A percentile compares a stretch with the other conserved stretches of the same genome.
These are phyloP conservation scores for Torymus aiolomorphi DNA, from an alignment of 2,888 invertebrate species.

Conservation along the genomic window DNA sequence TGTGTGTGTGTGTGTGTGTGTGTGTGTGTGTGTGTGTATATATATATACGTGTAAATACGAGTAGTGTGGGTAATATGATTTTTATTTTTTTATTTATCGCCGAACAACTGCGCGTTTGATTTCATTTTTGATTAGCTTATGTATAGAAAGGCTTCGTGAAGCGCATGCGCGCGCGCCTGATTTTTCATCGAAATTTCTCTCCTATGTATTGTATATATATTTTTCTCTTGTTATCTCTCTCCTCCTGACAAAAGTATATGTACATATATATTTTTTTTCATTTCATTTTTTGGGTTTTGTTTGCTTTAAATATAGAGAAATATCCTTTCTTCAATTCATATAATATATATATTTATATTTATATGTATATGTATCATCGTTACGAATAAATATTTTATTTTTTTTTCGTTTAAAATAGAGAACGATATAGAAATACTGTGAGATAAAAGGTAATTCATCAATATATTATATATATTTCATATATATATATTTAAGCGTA, in stretches of 20 bases:
- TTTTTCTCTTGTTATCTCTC: conserved; percentile 28
- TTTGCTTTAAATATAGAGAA: conserved; percentile 49
- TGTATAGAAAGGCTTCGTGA: too few species aligned
- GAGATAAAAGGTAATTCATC: conserved; percentile 44
- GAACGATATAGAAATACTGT: conserved; percentile 57
- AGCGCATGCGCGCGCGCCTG: too few species aligned
- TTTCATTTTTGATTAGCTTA: too few species aligned
- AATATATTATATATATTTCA: conserved; percentile 44
- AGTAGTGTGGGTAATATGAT: too few species aligned
- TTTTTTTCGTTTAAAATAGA: conserved; percentile 56
- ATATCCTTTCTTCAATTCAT: conserved; percentile 37
- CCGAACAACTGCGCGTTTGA: too few species aligned
- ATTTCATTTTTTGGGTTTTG: too few species aligned
- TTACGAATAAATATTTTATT: conserved; percentile 38
- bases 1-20: too few species aligned
- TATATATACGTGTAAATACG: too few species aligned
- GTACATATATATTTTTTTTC: conserved; percentile 45
- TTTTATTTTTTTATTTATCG: too few species aligned
- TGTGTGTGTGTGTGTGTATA: too few species aligned
- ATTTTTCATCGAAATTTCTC: too few species aligned
- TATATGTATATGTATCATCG: conserved; percentile 26
- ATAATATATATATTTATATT: neutral
- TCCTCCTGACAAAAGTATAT: conserved; percentile 50
- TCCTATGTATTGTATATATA: conserved; percentile 21
- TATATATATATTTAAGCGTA: conserved; percentile 54